Conservation (phyloP, 2,888 invertebrate genomes). For the Lithophane ornitopus region DNA sequence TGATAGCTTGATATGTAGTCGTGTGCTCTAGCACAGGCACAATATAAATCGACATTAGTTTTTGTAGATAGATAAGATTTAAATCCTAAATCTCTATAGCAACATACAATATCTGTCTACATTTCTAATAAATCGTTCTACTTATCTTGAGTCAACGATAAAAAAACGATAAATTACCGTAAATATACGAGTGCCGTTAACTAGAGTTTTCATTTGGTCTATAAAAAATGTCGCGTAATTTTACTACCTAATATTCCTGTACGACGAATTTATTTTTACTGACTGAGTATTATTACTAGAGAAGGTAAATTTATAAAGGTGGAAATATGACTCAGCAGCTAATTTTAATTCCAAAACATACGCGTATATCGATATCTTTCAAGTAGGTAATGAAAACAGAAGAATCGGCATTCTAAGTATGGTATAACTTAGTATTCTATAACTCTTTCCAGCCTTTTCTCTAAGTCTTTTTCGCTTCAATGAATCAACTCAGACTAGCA, state of each 20-base stretch:
- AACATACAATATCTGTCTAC: conserved; percentile 11
- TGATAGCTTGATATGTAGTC: background rate
- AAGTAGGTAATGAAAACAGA: background rate
- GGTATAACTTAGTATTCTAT: background rate
- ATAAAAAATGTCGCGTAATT: conserved; percentile 46
- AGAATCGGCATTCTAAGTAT: background rate
- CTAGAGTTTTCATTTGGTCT: conserved; percentile 37
- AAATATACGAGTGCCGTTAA: conserved; percentile 20
- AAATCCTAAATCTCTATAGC: conserved; percentile 8
- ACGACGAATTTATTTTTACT: conserved; percentile 25
- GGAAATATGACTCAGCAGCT: background rate
- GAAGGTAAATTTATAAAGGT: conserved; percentile 40
- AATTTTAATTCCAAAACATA: conserved; percentile 6
- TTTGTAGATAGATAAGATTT: conserved; percentile 17
- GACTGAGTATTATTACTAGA: conserved; percentile 25
- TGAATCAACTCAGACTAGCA: background rate
- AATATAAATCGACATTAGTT: conserved; percentile 2
- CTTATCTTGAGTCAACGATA: conserved; percentile 38
- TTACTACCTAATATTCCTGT: conserved; percentile 40
- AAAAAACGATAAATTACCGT: conserved; percentile 31
- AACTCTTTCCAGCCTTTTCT: background rate
- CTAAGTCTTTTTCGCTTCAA: background rate
- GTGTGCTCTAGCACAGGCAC: background rate
- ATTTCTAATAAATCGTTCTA: conserved; percentile 29
- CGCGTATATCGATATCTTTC: background rate